Evolutionary conservation across 1,140 invertebrate genomes (phyloP).

Genomic region (Latrodectus geometricus): DNA sequence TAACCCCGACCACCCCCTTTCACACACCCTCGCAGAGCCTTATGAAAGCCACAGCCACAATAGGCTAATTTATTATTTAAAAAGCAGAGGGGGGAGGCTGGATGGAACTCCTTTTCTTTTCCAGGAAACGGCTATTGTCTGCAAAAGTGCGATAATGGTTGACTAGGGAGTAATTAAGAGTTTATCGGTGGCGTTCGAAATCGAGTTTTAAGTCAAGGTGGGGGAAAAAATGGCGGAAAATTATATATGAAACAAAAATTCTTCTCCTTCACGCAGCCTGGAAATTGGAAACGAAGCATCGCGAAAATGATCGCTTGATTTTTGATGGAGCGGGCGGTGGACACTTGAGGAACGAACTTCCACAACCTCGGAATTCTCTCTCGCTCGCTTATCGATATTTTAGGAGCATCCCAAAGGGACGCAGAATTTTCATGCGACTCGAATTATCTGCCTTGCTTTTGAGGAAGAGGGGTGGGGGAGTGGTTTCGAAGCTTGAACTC

Average conservation of each 20-base stretch:
- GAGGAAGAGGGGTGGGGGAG: no score
- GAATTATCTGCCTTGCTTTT: neutral
- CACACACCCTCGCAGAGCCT: neutral
- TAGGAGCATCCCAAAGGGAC: neutral
- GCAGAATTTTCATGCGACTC: neutral
- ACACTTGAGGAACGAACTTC: neutral
- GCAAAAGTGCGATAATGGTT: conserved; percentile 45
- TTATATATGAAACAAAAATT: conserved; percentile 10
- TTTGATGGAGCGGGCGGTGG: conserved; percentile 15
- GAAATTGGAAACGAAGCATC: neutral
- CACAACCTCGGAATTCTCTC: neutral
- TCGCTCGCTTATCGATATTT: conserved; percentile 14
- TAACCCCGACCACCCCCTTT: neutral
- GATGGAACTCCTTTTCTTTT: neutral
- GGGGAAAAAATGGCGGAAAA: conserved; percentile 1
- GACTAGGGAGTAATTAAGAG: conserved; percentile 55
- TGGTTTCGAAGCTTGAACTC: no score
- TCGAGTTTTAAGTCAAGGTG: conserved; percentile 2
- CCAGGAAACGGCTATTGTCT: neutral
- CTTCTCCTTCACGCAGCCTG: no score
- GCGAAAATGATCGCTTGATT: conserved; percentile 32
- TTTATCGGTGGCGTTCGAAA: conserved; percentile 42
- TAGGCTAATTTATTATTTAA: conserved; percentile 60
- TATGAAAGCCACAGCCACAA: conserved; percentile 39
- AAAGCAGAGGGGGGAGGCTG: conserved; percentile 17